These are phyloP conservation scores for Alosa sapidissima DNA, from an alignment of 2,797 vertebrate species.

Conservation along the genomic window DNA sequence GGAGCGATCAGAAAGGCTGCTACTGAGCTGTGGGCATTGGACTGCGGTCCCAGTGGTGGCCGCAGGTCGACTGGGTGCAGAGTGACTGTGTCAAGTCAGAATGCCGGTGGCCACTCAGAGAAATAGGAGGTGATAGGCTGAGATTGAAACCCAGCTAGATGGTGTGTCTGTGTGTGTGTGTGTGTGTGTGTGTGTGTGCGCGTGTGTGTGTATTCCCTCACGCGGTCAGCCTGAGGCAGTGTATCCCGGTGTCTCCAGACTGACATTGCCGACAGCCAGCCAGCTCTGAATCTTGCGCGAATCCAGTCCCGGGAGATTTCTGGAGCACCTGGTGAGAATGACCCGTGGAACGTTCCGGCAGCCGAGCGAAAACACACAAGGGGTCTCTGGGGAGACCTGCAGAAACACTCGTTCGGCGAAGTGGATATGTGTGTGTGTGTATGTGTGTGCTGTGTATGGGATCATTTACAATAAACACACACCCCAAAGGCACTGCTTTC, in stretches of 20 bases:
- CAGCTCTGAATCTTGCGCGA: not conserved
- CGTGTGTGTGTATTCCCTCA: not conserved
- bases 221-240: not conserved
- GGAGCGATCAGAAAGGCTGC: not conserved
- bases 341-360: not conserved
- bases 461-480: constrained; percentile 14
- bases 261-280: not conserved
- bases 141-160: not conserved
- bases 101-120: not conserved
- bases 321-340: not conserved
- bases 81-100: not conserved
- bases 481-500: constrained; percentile 10
- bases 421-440: not conserved
- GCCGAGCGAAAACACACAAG: constrained; percentile 10
- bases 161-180: not conserved
- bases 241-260: not conserved
- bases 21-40: not conserved
- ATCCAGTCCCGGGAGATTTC: constrained; percentile 1
- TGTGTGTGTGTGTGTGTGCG: not conserved
- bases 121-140: not conserved
- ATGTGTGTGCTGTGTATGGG: not conserved
- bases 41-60: not conserved
- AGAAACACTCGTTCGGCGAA: not conserved
- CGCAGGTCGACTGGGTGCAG: not conserved
- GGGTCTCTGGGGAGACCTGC: not conserved